Evolutionary conservation across 2,113 vertebrate species (phyloP), one percentile per base, ranked within the genome.

Genomic region (Bufo gargarizans): DNA sequence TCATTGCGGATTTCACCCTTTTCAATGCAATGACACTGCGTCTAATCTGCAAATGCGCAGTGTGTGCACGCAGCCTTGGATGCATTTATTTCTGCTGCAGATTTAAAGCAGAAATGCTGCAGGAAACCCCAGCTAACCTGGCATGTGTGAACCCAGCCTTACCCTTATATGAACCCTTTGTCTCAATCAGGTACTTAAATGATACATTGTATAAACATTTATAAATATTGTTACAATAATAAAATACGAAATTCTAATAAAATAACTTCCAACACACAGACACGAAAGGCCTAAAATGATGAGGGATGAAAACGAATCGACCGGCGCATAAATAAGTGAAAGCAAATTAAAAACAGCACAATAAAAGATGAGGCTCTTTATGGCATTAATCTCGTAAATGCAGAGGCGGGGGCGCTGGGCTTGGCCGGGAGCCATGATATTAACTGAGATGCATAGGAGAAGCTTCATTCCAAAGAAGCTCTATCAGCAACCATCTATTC

Each of bases 401-500:
- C 88, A 91, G 91, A 88, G 71, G 90, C 90, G 89, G 90, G 78
- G 20, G 86, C n/a, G 86, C 90, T 80, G 55, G 69, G 58, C 19
- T 87, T 91, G 87, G 90, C 89, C 91, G 90, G 2, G 43, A 90
- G 92, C 93, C 93, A 93, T 76, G 69, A 71, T 93, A 91, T 93
- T 93, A 93, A 92, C 92, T 92, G 91, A 90, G 92, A 91, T 91
- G 91, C 82, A 91, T 91, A 94, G 91, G 82, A 92, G 91, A 92
- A 92, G 89, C 89, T 89, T 85, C 90, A 85, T 91, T 45, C 71
- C 49, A 90, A 90, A 93, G 92, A 91, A 91, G 92, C 87, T 89
- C 77, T 90, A 91, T 92, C 91, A 92, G 92, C 86, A 0, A 13
- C 69, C 16, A 49, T 49, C 45, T 49, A 49, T 74, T 33, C 0